Evolutionary conservation across 2,797 vertebrate genomes (phyloP).

Genomic region (Oreonectes daqikongensis): DNA sequence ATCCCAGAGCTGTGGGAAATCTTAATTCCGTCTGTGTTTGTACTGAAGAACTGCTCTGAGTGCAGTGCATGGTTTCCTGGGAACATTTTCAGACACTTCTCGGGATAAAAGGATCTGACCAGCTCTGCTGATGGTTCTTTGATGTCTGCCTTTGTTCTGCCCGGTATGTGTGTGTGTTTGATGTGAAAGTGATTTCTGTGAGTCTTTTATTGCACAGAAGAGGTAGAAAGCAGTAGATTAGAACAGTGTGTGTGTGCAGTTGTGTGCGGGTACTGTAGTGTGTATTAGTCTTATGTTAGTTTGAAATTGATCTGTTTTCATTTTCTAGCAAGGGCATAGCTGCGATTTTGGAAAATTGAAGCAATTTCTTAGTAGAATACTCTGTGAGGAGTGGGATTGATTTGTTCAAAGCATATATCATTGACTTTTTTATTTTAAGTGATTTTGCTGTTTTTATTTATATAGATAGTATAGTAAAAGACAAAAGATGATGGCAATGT

Average conservation of each 20-base stretch:
- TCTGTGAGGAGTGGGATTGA: slow-evolving; percentile 20
- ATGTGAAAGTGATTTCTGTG: slow-evolving; percentile 30
- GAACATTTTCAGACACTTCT: slow-evolving; percentile 14
- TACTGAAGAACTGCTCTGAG: not conserved
- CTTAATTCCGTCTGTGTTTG: slow-evolving; percentile 4
- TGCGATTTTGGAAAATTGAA: slow-evolving; percentile 17
- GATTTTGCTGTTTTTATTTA: not conserved
- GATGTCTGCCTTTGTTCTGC: slow-evolving; percentile 42
- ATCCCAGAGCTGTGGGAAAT: slow-evolving; percentile 11
- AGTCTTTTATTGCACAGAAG: slow-evolving; percentile 15
- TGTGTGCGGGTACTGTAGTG: not conserved
- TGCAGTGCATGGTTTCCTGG: slow-evolving; percentile 15
- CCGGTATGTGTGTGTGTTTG: slow-evolving; percentile 11
- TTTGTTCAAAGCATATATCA: slow-evolving; percentile 23
- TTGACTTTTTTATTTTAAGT: slow-evolving; percentile 30
- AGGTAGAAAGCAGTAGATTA: slow-evolving; percentile 26
- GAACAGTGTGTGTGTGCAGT: not conserved
- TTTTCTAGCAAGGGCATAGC: slow-evolving; percentile 30
- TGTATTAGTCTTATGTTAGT: slow-evolving; percentile 9
- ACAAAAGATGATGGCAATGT: slow-evolving; percentile 1
- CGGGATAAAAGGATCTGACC: slow-evolving; percentile 33
- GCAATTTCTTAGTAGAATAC: slow-evolving; percentile 31
- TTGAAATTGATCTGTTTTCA: slow-evolving; percentile 43
- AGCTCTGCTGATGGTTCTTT: slow-evolving; percentile 43
- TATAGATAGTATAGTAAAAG: not conserved